Percentiles rank a stretch among this genome's conserved stretches.
Conservation (phyloP, 2,113 vertebrate genomes). For the Noctilio leporinus region DNA sequence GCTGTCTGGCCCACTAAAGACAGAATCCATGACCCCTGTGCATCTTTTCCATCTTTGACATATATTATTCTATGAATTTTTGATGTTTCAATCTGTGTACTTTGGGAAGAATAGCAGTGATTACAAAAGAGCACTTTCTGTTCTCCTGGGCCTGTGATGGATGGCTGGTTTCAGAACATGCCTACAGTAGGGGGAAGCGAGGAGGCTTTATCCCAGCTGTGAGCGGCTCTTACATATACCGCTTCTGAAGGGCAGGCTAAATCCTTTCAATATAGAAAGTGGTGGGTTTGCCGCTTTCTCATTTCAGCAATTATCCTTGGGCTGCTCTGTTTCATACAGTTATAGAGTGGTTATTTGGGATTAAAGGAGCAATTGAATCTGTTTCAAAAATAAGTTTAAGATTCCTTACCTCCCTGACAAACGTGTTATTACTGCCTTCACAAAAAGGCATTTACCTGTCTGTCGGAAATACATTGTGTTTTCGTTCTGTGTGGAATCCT, state of each 20-base stretch:
- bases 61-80: constrained; percentile 57
- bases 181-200: neutral
- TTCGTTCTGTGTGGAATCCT: constrained; percentile 55
- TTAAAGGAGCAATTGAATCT: constrained; percentile 65
- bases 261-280: constrained; percentile 40
- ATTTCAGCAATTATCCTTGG: constrained; percentile 50
- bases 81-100: constrained; percentile 50
- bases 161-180: neutral
- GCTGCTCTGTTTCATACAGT: constrained; percentile 35
- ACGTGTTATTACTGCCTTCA: constrained; percentile 49
- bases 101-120: constrained; percentile 12
- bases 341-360: constrained; percentile 57
- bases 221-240: neutral
- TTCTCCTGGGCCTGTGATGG: neutral
- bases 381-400: constrained; percentile 61
- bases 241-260: constrained; percentile 39
- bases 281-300: constrained; percentile 31
- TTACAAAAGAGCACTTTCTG: neutral
- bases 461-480: constrained; percentile 60
- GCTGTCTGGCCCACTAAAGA: neutral
- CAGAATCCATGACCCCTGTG: neutral
- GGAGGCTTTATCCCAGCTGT: neutral
- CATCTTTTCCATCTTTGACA: constrained; percentile 27
- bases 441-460: constrained; percentile 61
- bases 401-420: constrained; percentile 41